Conservation (phyloP, 1,140 invertebrate genomes). For the Scaptomyza hsui region DNA sequence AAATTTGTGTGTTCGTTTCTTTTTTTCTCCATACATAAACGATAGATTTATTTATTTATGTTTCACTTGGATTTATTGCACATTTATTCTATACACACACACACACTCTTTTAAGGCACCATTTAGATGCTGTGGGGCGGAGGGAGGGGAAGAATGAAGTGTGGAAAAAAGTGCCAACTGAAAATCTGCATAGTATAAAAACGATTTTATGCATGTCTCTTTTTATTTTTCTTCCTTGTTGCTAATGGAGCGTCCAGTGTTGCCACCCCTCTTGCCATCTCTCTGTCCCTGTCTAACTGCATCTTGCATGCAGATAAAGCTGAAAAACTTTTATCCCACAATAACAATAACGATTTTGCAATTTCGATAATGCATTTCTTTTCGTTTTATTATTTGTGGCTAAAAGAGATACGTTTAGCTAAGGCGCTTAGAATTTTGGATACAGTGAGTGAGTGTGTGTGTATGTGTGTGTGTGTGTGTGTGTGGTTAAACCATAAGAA, state of each 20-base stretch:
- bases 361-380: slow-evolving; percentile 78
- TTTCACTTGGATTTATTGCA: slow-evolving; percentile 73
- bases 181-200: slow-evolving; percentile 63
- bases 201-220: slow-evolving; percentile 42
- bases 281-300: slow-evolving; percentile 25
- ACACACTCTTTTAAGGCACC: slow-evolving; percentile 25
- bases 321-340: slow-evolving; percentile 58
- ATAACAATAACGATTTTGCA: slow-evolving; percentile 77
- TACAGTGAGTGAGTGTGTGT: slow-evolving; percentile 1
- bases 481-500: slow-evolving; percentile 6
- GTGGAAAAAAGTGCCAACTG: slow-evolving; percentile 38
- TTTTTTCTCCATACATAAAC: neutral
- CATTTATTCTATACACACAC: slow-evolving; percentile 60
- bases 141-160: too few relatives aligned
- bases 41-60: slow-evolving; percentile 51
- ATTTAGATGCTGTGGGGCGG: slow-evolving; percentile 42
- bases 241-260: slow-evolving; percentile 44
- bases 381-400: slow-evolving; percentile 20
- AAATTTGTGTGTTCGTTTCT: slow-evolving; percentile 16
- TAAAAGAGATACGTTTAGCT: slow-evolving; percentile 23
- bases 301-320: slow-evolving; percentile 53
- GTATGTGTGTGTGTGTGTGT: slow-evolving; percentile 14
- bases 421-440: slow-evolving; percentile 7
- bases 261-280: neutral
- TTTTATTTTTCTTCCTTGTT: neutral